Evolutionary conservation across 2,888 invertebrate genomes (phyloP).

Genomic region (Amorpha juglandis): DNA sequence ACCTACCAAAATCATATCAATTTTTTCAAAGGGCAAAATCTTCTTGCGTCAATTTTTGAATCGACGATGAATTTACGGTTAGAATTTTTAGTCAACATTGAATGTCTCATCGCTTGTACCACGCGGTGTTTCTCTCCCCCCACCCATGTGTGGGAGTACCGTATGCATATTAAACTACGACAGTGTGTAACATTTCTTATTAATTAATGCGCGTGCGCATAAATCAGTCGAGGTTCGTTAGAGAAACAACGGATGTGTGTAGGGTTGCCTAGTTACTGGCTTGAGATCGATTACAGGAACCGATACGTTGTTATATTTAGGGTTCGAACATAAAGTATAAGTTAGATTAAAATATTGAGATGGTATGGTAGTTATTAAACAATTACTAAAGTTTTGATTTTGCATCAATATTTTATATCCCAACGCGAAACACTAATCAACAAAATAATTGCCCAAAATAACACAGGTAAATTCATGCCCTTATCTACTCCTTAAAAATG

Average conservation of each 20-base stretch:
- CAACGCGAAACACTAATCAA: too few species aligned
- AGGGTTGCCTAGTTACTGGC: slow-evolving; percentile 20
- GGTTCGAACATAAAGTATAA: neutral
- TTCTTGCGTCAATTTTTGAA: too few species aligned
- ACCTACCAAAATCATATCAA: too few species aligned
- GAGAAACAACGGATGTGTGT: slow-evolving; percentile 59
- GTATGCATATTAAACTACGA: slow-evolving; percentile 54
- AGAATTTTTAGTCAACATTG: neutral
- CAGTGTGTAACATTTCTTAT: slow-evolving; percentile 73
- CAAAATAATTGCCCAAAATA: neutral
- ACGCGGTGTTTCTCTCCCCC: slow-evolving; percentile 30
- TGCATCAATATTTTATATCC: too few species aligned
- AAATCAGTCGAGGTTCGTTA: slow-evolving; percentile 83
- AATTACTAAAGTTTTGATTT: too few species aligned
- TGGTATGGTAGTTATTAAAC: too few species aligned
- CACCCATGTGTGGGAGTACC: slow-evolving; percentile 47
- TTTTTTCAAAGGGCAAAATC: too few species aligned
- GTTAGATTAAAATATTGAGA: neutral
- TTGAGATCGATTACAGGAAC: slow-evolving; percentile 16
- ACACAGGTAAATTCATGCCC: neutral
- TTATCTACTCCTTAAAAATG: neutral
- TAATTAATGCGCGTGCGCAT: slow-evolving; percentile 81
- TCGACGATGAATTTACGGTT: too few species aligned
- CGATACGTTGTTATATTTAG: neutral
- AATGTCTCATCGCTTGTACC: slow-evolving; percentile 45